These are phyloP conservation scores for Stenchaetothrips biformis DNA, from an alignment of 2,888 invertebrate genomes.

Conservation along the genomic window DNA sequence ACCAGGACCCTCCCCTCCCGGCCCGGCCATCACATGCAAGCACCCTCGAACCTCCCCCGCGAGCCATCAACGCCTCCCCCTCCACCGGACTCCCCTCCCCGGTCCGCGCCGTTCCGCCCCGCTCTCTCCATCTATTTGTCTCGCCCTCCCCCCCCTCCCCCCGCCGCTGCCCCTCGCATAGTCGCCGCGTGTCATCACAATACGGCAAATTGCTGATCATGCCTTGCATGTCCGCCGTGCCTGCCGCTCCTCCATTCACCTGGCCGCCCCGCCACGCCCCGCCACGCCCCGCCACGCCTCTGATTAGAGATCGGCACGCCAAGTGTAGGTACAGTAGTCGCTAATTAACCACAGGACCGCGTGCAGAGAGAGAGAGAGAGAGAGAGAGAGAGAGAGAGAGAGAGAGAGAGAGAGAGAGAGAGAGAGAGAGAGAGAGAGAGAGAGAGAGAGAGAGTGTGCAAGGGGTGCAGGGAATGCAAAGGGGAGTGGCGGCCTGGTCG, in stretches of 20 bases:
- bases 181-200: not conserved
- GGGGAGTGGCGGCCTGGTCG: no score
- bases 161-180: not conserved
- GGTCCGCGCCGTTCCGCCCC: not conserved
- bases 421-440: no score
- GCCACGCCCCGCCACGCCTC: not conserved
- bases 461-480: no score
- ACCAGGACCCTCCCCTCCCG: not conserved
- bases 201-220: not conserved
- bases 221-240: not conserved
- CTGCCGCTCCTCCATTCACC: not conserved
- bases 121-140: not conserved
- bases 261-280: not conserved
- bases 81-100: not conserved
- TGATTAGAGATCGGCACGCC: no score
- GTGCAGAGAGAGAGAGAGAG: no score
- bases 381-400: no score
- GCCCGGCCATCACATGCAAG: not conserved
- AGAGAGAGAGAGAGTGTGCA: no score
- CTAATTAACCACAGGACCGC: no score
- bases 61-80: slow-evolving; percentile 12
- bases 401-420: no score
- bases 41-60: slow-evolving; percentile 4
- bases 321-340: no score
- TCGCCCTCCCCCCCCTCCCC: not conserved